Percentiles rank a stretch among this genome's conserved stretches.
These are phyloP conservation scores for Branchipolynoe longqiensis DNA, from an alignment of 2,888 invertebrate species.

Conservation along the genomic window DNA sequence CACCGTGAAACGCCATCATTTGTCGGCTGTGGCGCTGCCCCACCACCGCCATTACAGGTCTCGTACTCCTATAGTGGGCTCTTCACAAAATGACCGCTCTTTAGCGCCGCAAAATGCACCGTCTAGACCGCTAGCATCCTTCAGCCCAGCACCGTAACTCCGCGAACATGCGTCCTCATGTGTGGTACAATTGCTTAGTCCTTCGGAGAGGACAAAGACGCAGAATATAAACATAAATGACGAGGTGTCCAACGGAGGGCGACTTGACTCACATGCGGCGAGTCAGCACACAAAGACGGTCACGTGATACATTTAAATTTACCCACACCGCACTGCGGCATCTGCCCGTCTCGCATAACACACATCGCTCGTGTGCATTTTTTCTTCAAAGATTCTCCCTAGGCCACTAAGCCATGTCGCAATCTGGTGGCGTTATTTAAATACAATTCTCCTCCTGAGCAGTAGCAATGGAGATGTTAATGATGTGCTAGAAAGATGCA, in stretches of 20 bases:
- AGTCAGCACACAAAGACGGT: slow-evolving; percentile 80
- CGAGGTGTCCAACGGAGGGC: slow-evolving; percentile 28
- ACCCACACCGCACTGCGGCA: slow-evolving; percentile 44
- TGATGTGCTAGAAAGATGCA: neutral
- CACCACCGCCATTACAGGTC: slow-evolving; percentile 90
- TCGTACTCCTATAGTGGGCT: slow-evolving; percentile 24
- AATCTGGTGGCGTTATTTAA: neutral
- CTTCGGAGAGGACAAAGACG: slow-evolving; percentile 42
- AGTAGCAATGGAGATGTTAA: neutral
- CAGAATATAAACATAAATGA: slow-evolving; percentile 59
- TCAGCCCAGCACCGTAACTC: slow-evolving; percentile 57
- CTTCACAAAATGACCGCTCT: slow-evolving; percentile 61
- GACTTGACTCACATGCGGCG: slow-evolving; percentile 77
- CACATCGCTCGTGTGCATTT: neutral
- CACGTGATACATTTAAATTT: slow-evolving; percentile 75
- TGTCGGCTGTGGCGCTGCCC: slow-evolving; percentile 93
- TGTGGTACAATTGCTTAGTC: slow-evolving; percentile 49
- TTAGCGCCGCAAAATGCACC: slow-evolving; percentile 24
- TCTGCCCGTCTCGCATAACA: neutral
- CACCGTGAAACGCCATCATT: slow-evolving; percentile 77
- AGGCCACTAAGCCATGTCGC: neutral
- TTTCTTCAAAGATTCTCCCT: neutral
- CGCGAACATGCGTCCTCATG: slow-evolving; percentile 33
- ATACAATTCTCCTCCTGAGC: neutral
- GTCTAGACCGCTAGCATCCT: slow-evolving; percentile 60